Conservation (phyloP, 2,888 invertebrate genomes). For the Prosopocoilus inquinatus region DNA sequence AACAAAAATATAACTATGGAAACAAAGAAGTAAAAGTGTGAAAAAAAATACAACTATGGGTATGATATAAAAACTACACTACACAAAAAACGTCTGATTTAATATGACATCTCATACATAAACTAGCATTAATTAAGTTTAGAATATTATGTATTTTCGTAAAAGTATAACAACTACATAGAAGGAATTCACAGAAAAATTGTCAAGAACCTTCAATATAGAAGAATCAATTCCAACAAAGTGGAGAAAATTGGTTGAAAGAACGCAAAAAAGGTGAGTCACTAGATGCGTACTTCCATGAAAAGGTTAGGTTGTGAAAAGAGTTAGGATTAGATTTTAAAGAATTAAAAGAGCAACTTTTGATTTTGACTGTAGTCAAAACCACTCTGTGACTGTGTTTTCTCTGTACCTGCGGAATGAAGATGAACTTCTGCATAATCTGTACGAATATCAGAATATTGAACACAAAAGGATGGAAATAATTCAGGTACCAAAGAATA, state of each 20-base stretch:
- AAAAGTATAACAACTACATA: neutral
- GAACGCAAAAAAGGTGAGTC: neutral
- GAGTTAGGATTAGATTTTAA: neutral
- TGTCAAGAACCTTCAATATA: neutral
- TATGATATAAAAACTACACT: no score
- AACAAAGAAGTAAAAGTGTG: no score
- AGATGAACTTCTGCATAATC: neutral
- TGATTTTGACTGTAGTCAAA: constrained; percentile 1
- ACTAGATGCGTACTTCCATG: constrained; percentile 2
- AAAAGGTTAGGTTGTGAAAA: constrained; percentile 4
- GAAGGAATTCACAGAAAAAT: neutral
- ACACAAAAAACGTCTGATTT: no score
- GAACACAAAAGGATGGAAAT: neutral
- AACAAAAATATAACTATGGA: no score
- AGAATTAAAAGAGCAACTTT: neutral
- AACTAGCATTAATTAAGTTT: no score
- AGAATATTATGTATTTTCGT: no score
- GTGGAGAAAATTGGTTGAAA: neutral
- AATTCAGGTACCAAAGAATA: neutral
- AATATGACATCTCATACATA: no score
- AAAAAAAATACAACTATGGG: no score
- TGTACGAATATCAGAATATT: neutral
- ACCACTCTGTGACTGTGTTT: neutral
- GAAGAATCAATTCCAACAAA: neutral
- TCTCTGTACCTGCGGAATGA: neutral